A percentile compares a stretch with the other conserved stretches of the same genome.
phyloP scores from a whole-genome alignment of 2,888 invertebrate species.

The Nyleta sp. region DNA sequence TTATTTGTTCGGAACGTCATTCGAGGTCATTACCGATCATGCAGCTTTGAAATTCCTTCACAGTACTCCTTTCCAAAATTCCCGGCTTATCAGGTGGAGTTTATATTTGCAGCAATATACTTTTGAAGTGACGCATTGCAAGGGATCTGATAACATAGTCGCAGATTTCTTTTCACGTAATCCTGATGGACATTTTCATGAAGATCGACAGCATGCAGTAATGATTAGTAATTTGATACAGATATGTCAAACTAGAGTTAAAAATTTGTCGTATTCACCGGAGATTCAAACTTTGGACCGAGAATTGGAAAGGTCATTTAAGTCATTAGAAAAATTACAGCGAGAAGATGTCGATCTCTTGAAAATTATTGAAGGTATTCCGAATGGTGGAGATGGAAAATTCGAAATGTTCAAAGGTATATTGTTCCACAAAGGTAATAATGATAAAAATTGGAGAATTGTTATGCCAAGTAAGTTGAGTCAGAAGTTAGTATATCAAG shows the following conservation, averaged over 20 bases:
- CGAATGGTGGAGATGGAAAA: background rate
- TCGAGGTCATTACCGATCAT: slow-evolving; percentile 20
- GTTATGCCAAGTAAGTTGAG: background rate
- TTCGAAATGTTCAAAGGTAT: background rate
- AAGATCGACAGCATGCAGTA: background rate
- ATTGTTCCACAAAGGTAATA: slow-evolving; percentile 2
- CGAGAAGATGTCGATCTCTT: too few species aligned
- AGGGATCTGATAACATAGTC: slow-evolving; percentile 68
- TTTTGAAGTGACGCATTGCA: slow-evolving; percentile 66
- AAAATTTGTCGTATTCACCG: background rate
- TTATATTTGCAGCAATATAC: slow-evolving; percentile 59
- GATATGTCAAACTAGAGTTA: background rate
- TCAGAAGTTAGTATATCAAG: background rate
- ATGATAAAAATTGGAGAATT: background rate
- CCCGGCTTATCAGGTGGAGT: slow-evolving; percentile 16
- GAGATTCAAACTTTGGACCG: background rate
- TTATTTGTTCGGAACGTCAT: slow-evolving; percentile 1
- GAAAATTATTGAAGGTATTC: too few species aligned
- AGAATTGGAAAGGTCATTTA: background rate
- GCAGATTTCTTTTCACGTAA: slow-evolving; percentile 71
- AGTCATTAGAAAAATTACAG: background rate
- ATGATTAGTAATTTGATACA: background rate
- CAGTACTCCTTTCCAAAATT: background rate
- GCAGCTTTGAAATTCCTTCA: slow-evolving; percentile 4
- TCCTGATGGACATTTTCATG: slow-evolving; percentile 48